Evolutionary conservation across 2,113 vertebrate species (phyloP), one percentile per base, ranked within the genome.

Genomic region (Salvelinus sp.): DNA sequence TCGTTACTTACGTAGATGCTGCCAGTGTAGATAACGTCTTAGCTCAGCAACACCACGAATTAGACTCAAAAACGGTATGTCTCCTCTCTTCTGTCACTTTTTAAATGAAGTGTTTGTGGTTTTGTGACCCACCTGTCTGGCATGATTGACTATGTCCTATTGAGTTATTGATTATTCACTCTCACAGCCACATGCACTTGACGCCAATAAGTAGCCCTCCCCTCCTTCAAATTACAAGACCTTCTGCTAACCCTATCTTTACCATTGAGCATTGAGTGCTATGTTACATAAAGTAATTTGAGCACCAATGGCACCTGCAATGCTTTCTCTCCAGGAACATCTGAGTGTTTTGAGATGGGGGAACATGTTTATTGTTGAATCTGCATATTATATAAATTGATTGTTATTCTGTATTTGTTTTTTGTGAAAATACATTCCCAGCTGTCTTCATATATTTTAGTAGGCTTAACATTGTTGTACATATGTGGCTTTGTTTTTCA

Each of bases 11-110:
- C 93, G 95, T 95, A 90, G 96, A 97, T 91, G 96, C 96, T 91
- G 96, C 95, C 92, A 96, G 96, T 91, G 96, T 98, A 92, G 96
- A 98, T 95, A 97, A 98, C 96, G 96, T 98, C 89, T 94, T 98
- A 95, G 96, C 96, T 85, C 96, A 98, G 93, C 95, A 96, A 81
- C 96, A 97, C 92, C 96, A 98, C 70, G 96, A 98, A 94, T 95
- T 97, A 94, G 96, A 98, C 94, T 97, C 96, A 90, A 98, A 97
- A 95, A 97, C 96, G 96, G 96, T 97, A 95, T 93, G 96, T 97
- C 85, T 18, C 85, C 86, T 91, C 44, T 22, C 20, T 69, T 69
- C 48, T 69, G n/a, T 69, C 10, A 48, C 79, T 57, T 71, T 66
- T 87, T 80, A 74, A 76, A 69, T 82, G 75, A 82, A 79, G 69